Conservation (phyloP, 2,113 vertebrate genomes). For the Grus americana region DNA sequence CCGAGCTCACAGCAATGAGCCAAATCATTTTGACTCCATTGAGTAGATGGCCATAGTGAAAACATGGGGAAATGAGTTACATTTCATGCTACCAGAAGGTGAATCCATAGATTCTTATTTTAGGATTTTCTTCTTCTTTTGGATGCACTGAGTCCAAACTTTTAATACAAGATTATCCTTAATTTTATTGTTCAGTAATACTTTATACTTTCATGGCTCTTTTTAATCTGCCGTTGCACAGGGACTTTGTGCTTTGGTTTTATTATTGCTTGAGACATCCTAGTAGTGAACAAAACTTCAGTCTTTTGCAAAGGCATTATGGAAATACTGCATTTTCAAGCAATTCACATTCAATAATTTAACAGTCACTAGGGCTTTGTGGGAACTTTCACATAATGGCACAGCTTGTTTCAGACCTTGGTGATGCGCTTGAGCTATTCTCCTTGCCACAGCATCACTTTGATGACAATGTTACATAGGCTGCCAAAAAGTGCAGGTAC, state of each 20-base stretch:
- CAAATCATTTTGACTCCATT: background rate
- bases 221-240: background rate
- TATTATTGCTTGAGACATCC: background rate
- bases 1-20: background rate
- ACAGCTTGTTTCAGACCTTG: background rate
- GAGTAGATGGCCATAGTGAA: background rate
- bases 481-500: background rate
- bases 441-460: background rate
- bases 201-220: background rate
- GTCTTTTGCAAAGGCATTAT: background rate
- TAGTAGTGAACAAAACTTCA: background rate
- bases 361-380: background rate
- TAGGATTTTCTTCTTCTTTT: background rate
- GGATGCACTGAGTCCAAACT: background rate
- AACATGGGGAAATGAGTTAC: background rate
- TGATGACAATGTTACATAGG: background rate
- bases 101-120: background rate
- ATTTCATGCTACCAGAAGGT: background rate
- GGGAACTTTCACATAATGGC: background rate
- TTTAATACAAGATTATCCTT: background rate
- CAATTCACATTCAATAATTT: background rate
- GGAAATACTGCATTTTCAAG: background rate
- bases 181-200: background rate
- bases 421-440: background rate
- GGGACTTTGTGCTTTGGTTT: background rate